Percentiles rank a stretch among this genome's conserved stretches.
Evolutionary conservation across 2,888 invertebrate genomes (phyloP).

Genomic region (Rhyacophila evoluta): DNA sequence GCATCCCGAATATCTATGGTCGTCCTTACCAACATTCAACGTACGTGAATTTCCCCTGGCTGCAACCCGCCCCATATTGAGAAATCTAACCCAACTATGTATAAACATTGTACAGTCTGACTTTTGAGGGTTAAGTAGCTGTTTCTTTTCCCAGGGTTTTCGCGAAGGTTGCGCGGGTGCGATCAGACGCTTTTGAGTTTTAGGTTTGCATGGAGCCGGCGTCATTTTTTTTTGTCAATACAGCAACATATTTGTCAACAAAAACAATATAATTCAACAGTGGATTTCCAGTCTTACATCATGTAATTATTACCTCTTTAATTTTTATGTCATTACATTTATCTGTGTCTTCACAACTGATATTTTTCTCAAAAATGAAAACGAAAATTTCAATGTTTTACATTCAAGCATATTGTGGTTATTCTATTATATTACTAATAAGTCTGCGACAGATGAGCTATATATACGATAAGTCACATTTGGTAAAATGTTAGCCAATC

Average conservation of each 20-base stretch:
- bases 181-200: background rate
- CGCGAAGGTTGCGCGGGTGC: background rate
- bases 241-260: background rate
- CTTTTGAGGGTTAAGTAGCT: background rate
- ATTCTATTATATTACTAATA: too few species aligned
- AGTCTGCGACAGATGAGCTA: too few species aligned
- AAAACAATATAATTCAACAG: background rate
- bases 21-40: background rate
- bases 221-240: slow-evolving; percentile 2
- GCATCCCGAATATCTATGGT: background rate
- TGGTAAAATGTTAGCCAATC: too few species aligned
- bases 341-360: too few species aligned
- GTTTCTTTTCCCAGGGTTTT: background rate
- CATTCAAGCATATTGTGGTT: too few species aligned
- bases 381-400: too few species aligned
- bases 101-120: background rate
- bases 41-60: background rate
- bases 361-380: too few species aligned
- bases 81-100: background rate
- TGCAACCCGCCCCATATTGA: background rate
- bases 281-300: background rate
- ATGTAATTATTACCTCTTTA: background rate
- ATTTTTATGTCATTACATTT: too few species aligned
- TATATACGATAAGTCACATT: too few species aligned
- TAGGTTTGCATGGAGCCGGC: slow-evolving; percentile 16